A percentile compares a stretch with the other conserved stretches of the same genome.
phyloP scores from a whole-genome alignment of 2,113 vertebrate genomes.

The Mus musculus region DNA sequence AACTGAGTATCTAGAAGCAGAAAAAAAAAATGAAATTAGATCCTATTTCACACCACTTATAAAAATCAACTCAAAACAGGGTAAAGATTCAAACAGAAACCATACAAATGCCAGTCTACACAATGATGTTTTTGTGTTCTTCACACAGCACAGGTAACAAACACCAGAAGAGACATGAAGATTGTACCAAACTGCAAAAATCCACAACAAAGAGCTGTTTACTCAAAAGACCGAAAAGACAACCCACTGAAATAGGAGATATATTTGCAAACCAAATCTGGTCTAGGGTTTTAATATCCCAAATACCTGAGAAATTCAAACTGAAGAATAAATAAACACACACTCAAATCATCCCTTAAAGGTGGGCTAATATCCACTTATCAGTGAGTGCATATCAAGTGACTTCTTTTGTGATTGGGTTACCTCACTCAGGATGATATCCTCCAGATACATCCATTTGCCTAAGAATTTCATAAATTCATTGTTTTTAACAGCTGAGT shows the following conservation, averaged over 20 bases:
- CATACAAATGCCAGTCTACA: neutral
- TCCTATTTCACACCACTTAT: neutral
- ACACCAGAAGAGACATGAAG: neutral
- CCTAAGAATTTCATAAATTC: no score
- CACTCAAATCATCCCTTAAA: neutral
- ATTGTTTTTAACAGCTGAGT: no score
- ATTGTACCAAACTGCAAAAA: neutral
- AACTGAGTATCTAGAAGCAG: neutral
- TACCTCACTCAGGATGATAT: no score
- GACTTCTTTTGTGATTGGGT: no score
- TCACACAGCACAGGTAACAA: neutral
- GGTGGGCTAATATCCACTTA: no score
- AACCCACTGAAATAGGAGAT: neutral
- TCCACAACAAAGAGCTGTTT: neutral
- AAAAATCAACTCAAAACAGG: neutral
- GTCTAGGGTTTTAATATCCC: neutral
- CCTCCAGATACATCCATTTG: no score
- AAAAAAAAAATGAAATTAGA: neutral
- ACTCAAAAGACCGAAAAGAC: neutral
- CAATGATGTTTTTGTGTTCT: neutral
- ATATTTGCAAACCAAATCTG: neutral
- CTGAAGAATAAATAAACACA: neutral
- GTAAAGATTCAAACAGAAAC: neutral
- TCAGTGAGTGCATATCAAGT: no score
- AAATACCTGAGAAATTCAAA: neutral